Evolutionary conservation across 1,140 invertebrate genomes (phyloP).

Genomic region (Scaptomyza graminum): DNA sequence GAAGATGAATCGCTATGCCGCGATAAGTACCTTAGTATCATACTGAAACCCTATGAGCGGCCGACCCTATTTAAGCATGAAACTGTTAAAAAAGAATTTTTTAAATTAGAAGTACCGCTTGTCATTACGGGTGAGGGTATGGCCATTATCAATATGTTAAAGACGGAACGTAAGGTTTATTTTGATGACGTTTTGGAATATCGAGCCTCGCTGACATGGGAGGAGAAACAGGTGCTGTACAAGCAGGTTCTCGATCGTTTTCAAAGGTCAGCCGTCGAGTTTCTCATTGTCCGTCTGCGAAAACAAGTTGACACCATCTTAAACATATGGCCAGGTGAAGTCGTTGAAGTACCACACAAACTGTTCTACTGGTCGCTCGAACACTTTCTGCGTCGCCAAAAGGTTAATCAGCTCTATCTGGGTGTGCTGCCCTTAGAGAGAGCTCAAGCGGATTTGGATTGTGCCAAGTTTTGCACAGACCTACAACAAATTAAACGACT

Average conservation of each 20-base stretch:
- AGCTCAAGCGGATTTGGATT: conserved; percentile 29
- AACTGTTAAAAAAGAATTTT: background rate
- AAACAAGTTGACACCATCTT: conserved; percentile 29
- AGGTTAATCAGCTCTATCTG: conserved; percentile 44
- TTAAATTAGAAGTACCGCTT: background rate
- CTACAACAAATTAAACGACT: conserved; percentile 34
- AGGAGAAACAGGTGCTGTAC: background rate
- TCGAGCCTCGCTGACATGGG: background rate
- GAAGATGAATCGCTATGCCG: conserved; percentile 42
- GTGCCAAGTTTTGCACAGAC: conserved; percentile 52
- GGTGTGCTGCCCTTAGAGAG: conserved; percentile 46
- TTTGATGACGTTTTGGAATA: background rate
- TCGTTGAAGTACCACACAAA: conserved; percentile 22
- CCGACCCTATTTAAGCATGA: background rate
- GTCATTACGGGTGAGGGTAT: conserved; percentile 14
- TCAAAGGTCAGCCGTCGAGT: conserved; percentile 48
- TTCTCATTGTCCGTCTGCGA: conserved; percentile 29
- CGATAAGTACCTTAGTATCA: conserved; percentile 33
- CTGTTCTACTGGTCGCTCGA: conserved; percentile 57
- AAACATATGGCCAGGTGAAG: conserved; percentile 35
- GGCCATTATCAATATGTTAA: conserved; percentile 14
- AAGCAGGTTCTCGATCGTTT: background rate
- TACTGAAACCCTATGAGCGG: background rate
- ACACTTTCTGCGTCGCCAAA: conserved; percentile 29
- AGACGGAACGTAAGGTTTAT: too few species aligned